phyloP scores from a whole-genome alignment of 2,113 vertebrate species.

The Myotis yumanensis region DNA sequence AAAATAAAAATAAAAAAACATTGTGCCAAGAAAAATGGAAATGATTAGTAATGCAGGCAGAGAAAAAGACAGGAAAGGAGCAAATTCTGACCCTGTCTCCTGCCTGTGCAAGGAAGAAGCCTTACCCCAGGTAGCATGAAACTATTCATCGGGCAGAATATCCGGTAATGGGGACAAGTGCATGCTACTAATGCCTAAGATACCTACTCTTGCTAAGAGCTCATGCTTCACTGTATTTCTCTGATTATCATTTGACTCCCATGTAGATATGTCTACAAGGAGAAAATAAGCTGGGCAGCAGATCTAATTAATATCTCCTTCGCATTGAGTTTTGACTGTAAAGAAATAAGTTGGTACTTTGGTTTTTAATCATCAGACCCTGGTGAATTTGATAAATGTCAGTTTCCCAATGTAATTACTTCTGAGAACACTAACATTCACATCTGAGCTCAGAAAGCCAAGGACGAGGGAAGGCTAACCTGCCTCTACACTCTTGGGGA shows the following conservation, averaged over 20 bases:
- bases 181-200: too few relatives aligned
- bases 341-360: not conserved
- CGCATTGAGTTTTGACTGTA: not conserved
- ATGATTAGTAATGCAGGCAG: not conserved
- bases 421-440: not conserved
- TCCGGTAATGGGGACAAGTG: fast-evolving
- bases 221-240: not conserved
- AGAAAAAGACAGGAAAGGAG: not conserved
- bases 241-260: not conserved
- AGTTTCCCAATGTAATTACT: not conserved
- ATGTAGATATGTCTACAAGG: not conserved
- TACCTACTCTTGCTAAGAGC: not conserved
- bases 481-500: not conserved
- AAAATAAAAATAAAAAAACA: not conserved
- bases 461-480: not conserved
- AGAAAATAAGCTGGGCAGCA: not conserved
- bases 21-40: not conserved
- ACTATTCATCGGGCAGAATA: not conserved
- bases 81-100: not conserved
- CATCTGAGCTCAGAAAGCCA: not conserved
- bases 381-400: not conserved
- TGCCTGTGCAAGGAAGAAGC: not conserved
- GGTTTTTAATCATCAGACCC: not conserved
- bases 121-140: not conserved
- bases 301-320: not conserved